These are phyloP conservation scores for Deilephila elpenor DNA, from an alignment of 2,888 invertebrate species.

Conservation along the genomic window DNA sequence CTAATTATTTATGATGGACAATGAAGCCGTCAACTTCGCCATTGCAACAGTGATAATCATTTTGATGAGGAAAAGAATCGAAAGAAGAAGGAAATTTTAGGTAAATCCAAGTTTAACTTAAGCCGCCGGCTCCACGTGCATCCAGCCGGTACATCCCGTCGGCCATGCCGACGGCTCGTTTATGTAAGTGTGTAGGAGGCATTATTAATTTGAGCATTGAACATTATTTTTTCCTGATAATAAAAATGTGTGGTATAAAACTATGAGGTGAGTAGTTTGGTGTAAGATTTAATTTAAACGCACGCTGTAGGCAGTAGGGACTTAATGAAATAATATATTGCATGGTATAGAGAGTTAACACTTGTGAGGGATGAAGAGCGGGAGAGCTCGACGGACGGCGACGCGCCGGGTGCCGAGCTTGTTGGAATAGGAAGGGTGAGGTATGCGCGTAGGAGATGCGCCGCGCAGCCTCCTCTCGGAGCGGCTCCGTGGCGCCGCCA, in stretches of 20 bases:
- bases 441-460: conserved; percentile 78
- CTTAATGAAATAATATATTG: neutral
- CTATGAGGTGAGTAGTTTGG: neutral
- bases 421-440: conserved; percentile 64
- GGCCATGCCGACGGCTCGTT: too few species aligned
- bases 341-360: conserved; percentile 34
- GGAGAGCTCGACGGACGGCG: conserved; percentile 38
- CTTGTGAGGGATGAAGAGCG: conserved; percentile 43
- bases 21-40: too few species aligned
- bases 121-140: too few species aligned
- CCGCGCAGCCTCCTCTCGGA: conserved; percentile 76
- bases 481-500: conserved; percentile 75
- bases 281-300: neutral
- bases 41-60: too few species aligned
- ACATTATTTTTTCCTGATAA: too few species aligned
- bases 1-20: too few species aligned
- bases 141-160: too few species aligned
- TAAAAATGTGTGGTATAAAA: neutral
- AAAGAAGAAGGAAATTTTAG: too few species aligned
- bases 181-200: too few species aligned
- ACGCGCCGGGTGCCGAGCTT: conserved; percentile 48
- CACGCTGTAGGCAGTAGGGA: neutral
- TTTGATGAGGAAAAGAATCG: too few species aligned
- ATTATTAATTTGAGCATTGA: too few species aligned
- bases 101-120: too few species aligned